Evolutionary conservation across 2,113 vertebrate genomes (phyloP).

Genomic region (Meriones unguiculatus): DNA sequence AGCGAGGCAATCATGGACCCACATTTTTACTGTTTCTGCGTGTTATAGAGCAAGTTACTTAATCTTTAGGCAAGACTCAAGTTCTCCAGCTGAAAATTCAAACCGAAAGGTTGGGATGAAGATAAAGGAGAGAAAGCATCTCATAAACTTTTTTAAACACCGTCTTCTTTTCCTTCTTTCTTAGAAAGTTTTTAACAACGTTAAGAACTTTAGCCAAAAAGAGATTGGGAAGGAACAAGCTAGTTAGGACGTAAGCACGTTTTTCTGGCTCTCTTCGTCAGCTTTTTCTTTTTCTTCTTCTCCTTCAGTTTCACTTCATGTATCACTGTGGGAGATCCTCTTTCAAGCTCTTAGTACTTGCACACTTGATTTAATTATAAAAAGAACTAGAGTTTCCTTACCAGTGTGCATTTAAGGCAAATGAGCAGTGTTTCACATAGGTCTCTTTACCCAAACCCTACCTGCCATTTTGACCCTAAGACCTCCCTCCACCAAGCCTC

Average conservation of each 20-base stretch:
- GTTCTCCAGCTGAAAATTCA: constrained; percentile 3
- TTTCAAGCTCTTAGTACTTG: background rate
- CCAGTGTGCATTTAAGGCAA: background rate
- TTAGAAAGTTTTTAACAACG: background rate
- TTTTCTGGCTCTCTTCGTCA: background rate
- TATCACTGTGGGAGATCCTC: background rate
- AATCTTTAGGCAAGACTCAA: background rate
- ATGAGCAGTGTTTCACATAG: background rate
- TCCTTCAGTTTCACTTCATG: background rate
- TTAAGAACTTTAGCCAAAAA: background rate
- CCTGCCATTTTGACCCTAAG: background rate
- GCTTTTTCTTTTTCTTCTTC: too few species aligned
- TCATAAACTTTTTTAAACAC: background rate
- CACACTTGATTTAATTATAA: background rate
- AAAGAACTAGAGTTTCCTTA: background rate
- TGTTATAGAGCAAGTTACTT: background rate
- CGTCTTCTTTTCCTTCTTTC: background rate
- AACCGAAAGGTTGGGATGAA: background rate
- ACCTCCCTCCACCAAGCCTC: background rate
- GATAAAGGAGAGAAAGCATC: background rate
- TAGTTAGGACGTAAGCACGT: background rate
- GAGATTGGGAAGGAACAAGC: background rate
- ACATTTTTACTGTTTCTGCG: background rate
- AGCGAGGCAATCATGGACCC: background rate
- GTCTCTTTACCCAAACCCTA: background rate